Base-by-base conservation (phyloP, 2,888 invertebrate genomes). In the Oscheius sp. region DNA sequence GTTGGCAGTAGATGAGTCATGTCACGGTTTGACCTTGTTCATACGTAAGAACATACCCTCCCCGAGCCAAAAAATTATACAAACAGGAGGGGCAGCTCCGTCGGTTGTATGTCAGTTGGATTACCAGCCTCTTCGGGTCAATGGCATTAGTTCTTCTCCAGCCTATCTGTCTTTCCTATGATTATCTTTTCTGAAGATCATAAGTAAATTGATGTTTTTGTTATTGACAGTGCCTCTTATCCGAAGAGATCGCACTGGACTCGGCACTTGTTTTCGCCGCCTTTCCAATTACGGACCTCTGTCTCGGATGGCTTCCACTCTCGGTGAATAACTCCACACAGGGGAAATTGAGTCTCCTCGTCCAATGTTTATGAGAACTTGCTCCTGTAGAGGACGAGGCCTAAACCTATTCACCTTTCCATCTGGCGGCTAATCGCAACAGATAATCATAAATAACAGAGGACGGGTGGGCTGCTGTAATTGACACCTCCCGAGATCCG, bases 321-420 rank as follows among this genome's bases (percentile, higher is more conserved):
- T 49, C 63, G 23, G 79, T 81, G 6, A 56, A 72, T 21, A 18
- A 64, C 21, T 23, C 23, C 0, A 49, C 77, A 0, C 63, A 73
- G 59, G 70, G 73, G 61, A 18, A 64, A 5, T 68, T 81, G 35
- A 35, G 35, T 35, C 35, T 9, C 9, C 35, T 9, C 35, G n/a
- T n/a, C n/a, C n/a, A n/a, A n/a, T 35, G 35, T 35, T 35, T 35
- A 35, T 9, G 35, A 35, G 35, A 35, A 18, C 49, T 49, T 13
- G n/a, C 49, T 21, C 49, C 49, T 49, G 49, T 49, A 16, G 13
- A 49, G 49, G 13, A 5, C 13, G 16, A 49, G 6, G n/a, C 16
- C 6, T 18, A 16, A 21, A 21, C 16, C 21, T 49, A 3, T 49
- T 16, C 55, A 18, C 25, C 49, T 16, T 55, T 55, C 55, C 55